Evolutionary conservation across 2,888 invertebrate species (phyloP).

Genomic region (Diploptera punctata): DNA sequence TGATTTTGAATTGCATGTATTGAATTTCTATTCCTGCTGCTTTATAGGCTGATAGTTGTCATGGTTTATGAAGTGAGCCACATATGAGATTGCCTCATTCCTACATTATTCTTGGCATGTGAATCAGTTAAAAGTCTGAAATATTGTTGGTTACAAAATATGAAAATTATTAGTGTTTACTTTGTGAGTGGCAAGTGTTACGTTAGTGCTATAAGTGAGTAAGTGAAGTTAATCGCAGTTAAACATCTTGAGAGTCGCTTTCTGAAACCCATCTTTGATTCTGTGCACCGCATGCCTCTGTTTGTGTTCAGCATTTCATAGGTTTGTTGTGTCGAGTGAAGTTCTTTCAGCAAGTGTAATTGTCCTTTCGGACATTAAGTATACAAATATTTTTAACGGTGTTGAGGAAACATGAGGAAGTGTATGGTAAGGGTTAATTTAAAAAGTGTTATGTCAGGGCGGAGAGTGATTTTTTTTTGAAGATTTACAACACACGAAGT

Average conservation of each 20-base stretch:
- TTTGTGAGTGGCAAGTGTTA: constrained; percentile 10
- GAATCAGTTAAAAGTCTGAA: too few relatives aligned
- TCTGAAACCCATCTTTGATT: not conserved
- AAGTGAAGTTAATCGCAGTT: not conserved
- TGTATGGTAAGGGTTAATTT: not conserved
- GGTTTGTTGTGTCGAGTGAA: constrained; percentile 12
- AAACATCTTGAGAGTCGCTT: not conserved
- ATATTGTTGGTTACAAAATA: too few relatives aligned
- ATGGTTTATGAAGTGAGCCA: too few relatives aligned
- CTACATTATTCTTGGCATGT: too few relatives aligned
- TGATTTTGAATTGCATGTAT: too few relatives aligned
- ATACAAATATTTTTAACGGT: not conserved
- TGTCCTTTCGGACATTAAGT: not conserved
- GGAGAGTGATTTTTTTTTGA: not conserved
- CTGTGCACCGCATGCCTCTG: not conserved
- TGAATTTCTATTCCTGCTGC: too few relatives aligned
- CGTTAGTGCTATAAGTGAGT: not conserved
- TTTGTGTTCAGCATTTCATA: not conserved
- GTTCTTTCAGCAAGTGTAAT: not conserved
- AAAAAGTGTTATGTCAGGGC: not conserved
- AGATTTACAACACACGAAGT: not conserved
- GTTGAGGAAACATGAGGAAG: not conserved
- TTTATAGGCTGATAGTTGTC: too few relatives aligned
- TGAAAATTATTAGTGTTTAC: not conserved
- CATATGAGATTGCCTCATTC: too few relatives aligned